Base-by-base conservation (phyloP, 30 jellyfish, hydroid and myxozoan species). In the Pelagia noctiluca region DNA sequence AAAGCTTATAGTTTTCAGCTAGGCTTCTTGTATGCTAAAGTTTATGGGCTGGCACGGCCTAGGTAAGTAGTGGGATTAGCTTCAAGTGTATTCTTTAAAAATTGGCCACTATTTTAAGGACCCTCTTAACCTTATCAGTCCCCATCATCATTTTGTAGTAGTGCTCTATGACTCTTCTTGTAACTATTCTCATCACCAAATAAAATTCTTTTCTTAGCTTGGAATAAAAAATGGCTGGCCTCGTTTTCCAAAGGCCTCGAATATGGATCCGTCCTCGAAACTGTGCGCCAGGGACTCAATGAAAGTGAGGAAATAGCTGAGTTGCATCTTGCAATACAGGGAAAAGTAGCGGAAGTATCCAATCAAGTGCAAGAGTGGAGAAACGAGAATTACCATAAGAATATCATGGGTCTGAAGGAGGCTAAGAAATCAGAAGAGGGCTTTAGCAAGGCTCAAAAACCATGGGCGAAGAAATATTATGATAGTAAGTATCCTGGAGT, bases 391-490 rank as follows among this genome's bases (percentile, higher is more conserved):
- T 91, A 85, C 42, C 95, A 77, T 54, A 84, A 78, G 32, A 88
- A 87, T 31, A 52, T 91, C 25, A 84, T 82, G 30, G 92, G 93
- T n/a, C 25, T 78, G 26, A 91, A 91, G 53, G 98, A 91, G 57
- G 76, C 91, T 18, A 85, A 86, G 86, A 71, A 89, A 81, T 78
- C 90, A 30, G 98, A 91, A 60, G 98, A 91, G 23, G 96, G 97
- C 33, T 91, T 91, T 52, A 47, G 50, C 21, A 91, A 91, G 49
- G 98, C 84, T 5, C 98, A 91, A 54, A 86, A 86, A 64, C 98
- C 98, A n/a, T 91, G 98, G 98, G 80, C 90, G 13, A 69, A 63
- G 32, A 91, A 80, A 42, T 78, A 34, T 37, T 81, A 85, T 24
- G 98, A 91, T 73, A 84, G 98, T 91, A 62, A 63, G 87, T 81